Conservation (phyloP, 2,113 vertebrate genomes). For the Gymnocephalus cernua region DNA sequence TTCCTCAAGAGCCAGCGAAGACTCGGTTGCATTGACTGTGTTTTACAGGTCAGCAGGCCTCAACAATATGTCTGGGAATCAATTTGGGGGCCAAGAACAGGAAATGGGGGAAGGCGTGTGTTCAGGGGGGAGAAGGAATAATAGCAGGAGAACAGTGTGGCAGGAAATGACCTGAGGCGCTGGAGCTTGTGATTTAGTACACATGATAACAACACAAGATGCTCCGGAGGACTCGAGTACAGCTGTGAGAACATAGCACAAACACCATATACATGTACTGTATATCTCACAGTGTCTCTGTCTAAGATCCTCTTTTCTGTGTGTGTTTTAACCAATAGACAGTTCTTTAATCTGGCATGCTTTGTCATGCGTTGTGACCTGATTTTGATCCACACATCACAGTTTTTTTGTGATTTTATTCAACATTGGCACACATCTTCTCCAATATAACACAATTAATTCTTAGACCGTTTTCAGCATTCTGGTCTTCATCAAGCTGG, state of each 20-base stretch:
- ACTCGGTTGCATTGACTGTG: constrained; percentile 27
- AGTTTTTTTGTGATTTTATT: background rate
- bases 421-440: background rate
- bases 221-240: constrained; percentile 26
- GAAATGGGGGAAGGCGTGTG: constrained; percentile 73
- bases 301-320: background rate
- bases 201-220: constrained; percentile 63
- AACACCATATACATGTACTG: background rate
- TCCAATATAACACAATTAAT: background rate
- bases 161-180: constrained; percentile 80
- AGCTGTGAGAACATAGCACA: constrained; percentile 2
- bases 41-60: constrained; percentile 84
- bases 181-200: constrained; percentile 78
- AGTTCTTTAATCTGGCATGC: background rate
- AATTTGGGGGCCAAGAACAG: constrained; percentile 76
- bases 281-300: background rate
- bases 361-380: background rate
- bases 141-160: constrained; percentile 69
- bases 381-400: background rate
- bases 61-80: constrained; percentile 81
- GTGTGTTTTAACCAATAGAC: background rate
- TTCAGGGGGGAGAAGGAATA: constrained; percentile 59
- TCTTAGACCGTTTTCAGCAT: background rate
- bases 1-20: constrained; percentile 64
- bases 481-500: background rate